Base-by-base conservation (phyloP, 2,888 invertebrate species). In the Plebejus melissa region DNA sequence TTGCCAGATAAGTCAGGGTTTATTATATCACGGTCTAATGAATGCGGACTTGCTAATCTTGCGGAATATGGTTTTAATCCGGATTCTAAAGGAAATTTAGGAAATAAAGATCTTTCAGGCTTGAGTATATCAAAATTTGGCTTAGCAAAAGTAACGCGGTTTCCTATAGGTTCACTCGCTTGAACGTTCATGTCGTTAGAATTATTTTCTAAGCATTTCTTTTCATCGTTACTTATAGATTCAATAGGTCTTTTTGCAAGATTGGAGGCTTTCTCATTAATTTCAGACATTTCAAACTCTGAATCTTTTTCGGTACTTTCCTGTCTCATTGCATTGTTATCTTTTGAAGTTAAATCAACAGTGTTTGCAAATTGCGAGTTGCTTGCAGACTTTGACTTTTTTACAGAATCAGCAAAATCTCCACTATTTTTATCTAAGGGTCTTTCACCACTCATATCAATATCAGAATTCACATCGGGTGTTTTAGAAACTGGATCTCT, bases 21-120 rank as follows among this genome's bases (percentile, higher is more conserved):
- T 74, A 87, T 75, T 74, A 87, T 84, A 77, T 85, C 86, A 2
- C 87, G 76, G 32, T 83, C 80, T 22, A 88, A 79, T 65, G 83
- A 81, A 46, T 84, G 83, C 4, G 88, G 87, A 32, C 84, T 75
- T 1, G 86, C 81, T 57, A 89, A 76, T 80, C 84, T 87, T n/a
- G 85, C 80, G 78, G 82, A 86, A 76, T 82, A 86, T 2, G 84
- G 83, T 75, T 86, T 85, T 60, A 88, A 80, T 77, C 13, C 50
- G 5, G 72, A 72, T 6, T 16, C 16, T 54, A 72, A 54, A 46
- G 54, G 50, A 28, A 32, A 72, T 50, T 72, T 77, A 74, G 36
- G 75, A 50, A 9, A 46, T 11, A 50, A 54, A 70, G 54, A 4
- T 28, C 46, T 71, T 6, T 74, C 71, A 22, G 46, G 7, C 13